phyloP scores from a whole-genome alignment of 2,888 invertebrate species.

The Drepana falcataria region DNA sequence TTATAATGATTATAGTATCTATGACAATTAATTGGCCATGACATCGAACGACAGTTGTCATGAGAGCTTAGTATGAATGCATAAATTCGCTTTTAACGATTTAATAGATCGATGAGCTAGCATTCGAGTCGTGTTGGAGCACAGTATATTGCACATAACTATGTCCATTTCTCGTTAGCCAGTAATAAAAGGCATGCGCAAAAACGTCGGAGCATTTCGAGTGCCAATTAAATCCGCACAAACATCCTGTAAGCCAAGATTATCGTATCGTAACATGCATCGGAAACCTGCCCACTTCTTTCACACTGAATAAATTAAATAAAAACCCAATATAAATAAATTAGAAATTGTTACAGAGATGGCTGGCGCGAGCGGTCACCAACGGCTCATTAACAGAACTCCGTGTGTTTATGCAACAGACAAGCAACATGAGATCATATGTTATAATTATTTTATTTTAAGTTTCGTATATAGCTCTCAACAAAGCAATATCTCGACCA shows the following conservation, averaged over 20 bases:
- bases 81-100: not conserved
- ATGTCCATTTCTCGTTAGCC: conserved; percentile 47
- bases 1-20: too few relatives aligned
- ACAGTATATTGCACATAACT: conserved; percentile 35
- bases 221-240: conserved; percentile 73
- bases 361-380: conserved; percentile 31
- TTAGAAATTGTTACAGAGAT: conserved; percentile 51
- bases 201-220: conserved; percentile 60
- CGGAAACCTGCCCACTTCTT: conserved; percentile 67
- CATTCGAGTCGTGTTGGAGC: conserved; percentile 25
- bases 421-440: conserved; percentile 12
- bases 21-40: too few relatives aligned
- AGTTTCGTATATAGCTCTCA: not conserved
- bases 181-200: conserved; percentile 58
- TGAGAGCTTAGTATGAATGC: not conserved
- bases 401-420: conserved; percentile 42
- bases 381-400: conserved; percentile 50
- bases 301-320: conserved; percentile 75
- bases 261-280: conserved; percentile 75
- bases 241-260: conserved; percentile 75
- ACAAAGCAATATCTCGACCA: too few relatives aligned
- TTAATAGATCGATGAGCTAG: conserved; percentile 5
- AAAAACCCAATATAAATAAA: conserved; percentile 71
- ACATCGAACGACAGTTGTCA: not conserved
- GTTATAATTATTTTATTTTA: not conserved